A percentile compares a stretch with the other conserved stretches of the same genome.
Evolutionary conservation across 2,113 vertebrate species (phyloP).

Genomic region (Otus sunia): DNA sequence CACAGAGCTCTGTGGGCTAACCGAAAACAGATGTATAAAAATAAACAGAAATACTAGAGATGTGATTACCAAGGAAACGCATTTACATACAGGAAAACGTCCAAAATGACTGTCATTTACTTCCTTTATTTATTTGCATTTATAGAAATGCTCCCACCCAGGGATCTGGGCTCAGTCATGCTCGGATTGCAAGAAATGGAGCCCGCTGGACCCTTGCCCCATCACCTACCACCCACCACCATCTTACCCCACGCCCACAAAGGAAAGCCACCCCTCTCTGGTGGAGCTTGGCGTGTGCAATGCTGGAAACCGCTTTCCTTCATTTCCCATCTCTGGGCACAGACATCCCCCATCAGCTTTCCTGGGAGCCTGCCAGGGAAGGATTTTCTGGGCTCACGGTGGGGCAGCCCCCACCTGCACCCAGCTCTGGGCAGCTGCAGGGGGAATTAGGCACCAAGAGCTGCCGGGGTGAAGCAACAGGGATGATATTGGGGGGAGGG

Average conservation of each 20-base stretch:
- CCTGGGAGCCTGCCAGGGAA: neutral
- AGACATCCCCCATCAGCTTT: neutral
- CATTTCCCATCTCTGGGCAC: neutral
- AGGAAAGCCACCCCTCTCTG: neutral
- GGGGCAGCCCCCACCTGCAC: neutral
- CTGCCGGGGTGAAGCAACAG: neutral
- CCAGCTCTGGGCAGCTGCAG: rapidly evolving
- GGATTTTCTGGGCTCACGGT: neutral
- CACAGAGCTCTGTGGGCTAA: neutral
- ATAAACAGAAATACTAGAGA: slow-evolving; percentile 63
- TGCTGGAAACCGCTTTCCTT: neutral
- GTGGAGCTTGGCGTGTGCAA: rapidly evolving
- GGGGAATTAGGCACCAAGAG: neutral
- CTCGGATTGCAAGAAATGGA: rapidly evolving
- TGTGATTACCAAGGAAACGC: slow-evolving; percentile 69
- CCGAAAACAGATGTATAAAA: slow-evolving; percentile 55
- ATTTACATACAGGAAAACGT: slow-evolving; percentile 60
- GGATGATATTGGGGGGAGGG: neutral
- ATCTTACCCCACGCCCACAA: rapidly evolving
- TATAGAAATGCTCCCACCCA: slow-evolving; percentile 10
- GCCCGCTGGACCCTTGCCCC: neutral
- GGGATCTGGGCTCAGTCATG: neutral
- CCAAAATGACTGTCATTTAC: slow-evolving; percentile 49
- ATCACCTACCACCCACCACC: neutral
- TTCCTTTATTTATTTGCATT: slow-evolving; percentile 41